A percentile compares a stretch with the other conserved stretches of the same genome.
These are phyloP conservation scores for Oreochromis spilurus DNA, from an alignment of 2,113 vertebrate species.

Conservation along the genomic window DNA sequence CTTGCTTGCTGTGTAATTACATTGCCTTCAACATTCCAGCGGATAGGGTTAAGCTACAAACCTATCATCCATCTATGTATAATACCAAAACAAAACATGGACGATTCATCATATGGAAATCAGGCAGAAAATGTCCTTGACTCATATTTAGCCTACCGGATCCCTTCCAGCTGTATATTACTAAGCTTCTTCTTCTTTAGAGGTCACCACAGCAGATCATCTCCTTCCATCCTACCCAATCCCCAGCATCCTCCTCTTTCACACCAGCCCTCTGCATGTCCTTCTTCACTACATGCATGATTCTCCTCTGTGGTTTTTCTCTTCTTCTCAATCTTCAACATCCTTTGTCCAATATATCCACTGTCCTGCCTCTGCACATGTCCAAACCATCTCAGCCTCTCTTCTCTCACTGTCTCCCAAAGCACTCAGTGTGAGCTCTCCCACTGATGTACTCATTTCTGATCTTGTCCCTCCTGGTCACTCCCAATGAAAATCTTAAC, in stretches of 20 bases:
- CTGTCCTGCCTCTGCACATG: background rate
- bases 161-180: background rate
- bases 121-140: background rate
- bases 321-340: accelerated
- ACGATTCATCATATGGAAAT: background rate
- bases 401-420: background rate
- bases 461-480: background rate
- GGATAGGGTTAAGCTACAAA: too few relatives aligned
- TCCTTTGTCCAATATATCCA: background rate
- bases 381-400: background rate
- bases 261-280: background rate
- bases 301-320: accelerated
- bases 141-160: background rate
- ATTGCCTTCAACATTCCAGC: too few relatives aligned
- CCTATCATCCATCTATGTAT: too few relatives aligned
- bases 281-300: background rate
- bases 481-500: background rate
- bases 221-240: background rate
- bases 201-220: background rate
- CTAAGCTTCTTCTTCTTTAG: background rate
- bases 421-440: background rate
- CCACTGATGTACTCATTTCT: background rate
- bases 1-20: too few relatives aligned
- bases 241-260: background rate
- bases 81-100: background rate